Base-by-base conservation (phyloP, 2,888 invertebrate genomes). In the Bruchidius siliquastri region DNA sequence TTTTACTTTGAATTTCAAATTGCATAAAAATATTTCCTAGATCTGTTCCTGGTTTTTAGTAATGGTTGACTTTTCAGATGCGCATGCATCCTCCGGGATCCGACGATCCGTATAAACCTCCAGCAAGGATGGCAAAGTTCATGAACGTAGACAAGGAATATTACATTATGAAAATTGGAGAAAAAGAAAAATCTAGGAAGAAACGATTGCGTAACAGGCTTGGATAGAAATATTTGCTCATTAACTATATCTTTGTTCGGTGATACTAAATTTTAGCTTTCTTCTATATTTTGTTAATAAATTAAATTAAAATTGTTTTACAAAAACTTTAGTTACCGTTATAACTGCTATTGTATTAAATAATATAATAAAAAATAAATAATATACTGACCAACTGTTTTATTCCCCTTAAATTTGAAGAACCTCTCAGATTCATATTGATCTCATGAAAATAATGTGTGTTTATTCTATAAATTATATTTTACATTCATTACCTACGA, bases 21-120 rank as follows among this genome's bases (percentile, higher is more conserved):
- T 26, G 8, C 26, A 26, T 26, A 26, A 26, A 26, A 26, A 26
- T 4, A 26, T 26, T 26, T 2, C 26, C 3, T 26, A 26, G 26
- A n/a, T n/a, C n/a, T 26, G 8, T 26, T 8, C 8, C 26, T 8
- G 8, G 26, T 26, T 2, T 26, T 26, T 2, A 26, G 2, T 26
- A 8, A 26, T 8, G 8, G 49, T 13, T 49, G 49, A 85, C 87
- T 79, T 77, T 79, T 72, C 87, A 92, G 92, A 92, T 91, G 90
- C 88, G 92, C 80, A 88, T 90, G 80, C 89, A 90, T 85, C 92
- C 92, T 26, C 92, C 92, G 20, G 92, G 92, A 80, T 90, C 90
- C 78, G 90, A 91, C 72, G 85, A 87, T 84, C 68, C 90, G 0
- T 90, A 87, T 80, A 88, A 90, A 78, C 89, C 88, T 69, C 49